A percentile compares a stretch with the other conserved stretches of the same genome.
These are phyloP conservation scores for Dinocampus coccinellae DNA, from an alignment of 2,888 invertebrate genomes.

Conservation along the genomic window DNA sequence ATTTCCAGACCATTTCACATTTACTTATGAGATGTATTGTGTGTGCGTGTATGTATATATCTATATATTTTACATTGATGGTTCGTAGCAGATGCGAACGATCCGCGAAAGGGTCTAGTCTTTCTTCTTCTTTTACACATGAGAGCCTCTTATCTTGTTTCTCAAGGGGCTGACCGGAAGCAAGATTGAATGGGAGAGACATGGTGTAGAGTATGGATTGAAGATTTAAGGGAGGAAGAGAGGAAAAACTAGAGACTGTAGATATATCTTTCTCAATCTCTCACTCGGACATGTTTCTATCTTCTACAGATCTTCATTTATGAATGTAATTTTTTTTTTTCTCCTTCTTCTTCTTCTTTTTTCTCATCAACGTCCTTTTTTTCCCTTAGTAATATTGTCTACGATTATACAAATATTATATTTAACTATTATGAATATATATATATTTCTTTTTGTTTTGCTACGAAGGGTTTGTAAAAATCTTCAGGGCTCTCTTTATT, in stretches of 20 bases:
- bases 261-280: neutral
- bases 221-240: neutral
- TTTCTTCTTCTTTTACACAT: constrained; percentile 29
- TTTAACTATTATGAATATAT: neutral
- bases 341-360: neutral
- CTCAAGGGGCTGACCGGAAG: constrained; percentile 44
- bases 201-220: neutral
- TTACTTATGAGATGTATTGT: neutral
- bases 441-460: neutral
- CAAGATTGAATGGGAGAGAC: constrained; percentile 41
- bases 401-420: neutral
- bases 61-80: neutral
- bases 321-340: too few relatives aligned
- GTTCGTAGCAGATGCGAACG: constrained; percentile 7
- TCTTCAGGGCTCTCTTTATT: constrained; percentile 38
- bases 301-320: too few relatives aligned
- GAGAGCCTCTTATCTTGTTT: constrained; percentile 39
- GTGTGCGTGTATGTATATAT: neutral
- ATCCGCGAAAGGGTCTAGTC: constrained; percentile 19
- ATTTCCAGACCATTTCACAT: neutral
- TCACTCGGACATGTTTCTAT: too few relatives aligned
- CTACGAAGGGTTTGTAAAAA: constrained; percentile 40
- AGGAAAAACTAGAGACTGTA: neutral
- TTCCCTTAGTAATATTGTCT: neutral
- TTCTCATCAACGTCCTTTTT: neutral